phyloP scores from a whole-genome alignment of 2,888 invertebrate species.

The Lampropteryx suffumata region DNA sequence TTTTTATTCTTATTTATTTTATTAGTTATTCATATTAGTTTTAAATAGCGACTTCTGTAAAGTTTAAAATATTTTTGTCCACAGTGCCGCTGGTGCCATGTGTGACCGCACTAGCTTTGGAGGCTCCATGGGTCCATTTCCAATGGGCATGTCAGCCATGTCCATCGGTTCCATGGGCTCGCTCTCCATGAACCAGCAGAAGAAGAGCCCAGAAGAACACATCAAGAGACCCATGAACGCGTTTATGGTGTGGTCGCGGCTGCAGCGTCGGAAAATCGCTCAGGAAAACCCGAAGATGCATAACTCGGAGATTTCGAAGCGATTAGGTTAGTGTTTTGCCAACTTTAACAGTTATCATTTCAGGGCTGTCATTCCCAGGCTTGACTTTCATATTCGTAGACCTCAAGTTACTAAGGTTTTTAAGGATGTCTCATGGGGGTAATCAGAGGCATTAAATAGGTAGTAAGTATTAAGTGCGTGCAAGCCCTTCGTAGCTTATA shows the following conservation, averaged over 20 bases:
- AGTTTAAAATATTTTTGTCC: constrained; percentile 33
- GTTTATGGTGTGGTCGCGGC: constrained; percentile 98
- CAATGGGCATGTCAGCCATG: constrained; percentile 81
- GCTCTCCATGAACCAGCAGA: constrained; percentile 82
- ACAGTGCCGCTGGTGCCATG: constrained; percentile 89
- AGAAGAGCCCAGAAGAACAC: constrained; percentile 89
- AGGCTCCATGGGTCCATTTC: constrained; percentile 79
- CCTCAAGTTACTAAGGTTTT: too few species aligned
- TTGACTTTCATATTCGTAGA: too few species aligned
- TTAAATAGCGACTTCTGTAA: not conserved
- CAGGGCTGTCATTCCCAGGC: too few species aligned
- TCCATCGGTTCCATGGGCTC: constrained; percentile 81
- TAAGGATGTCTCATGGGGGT: too few species aligned
- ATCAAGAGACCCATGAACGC: constrained; percentile 99
- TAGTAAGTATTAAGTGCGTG: too few species aligned
- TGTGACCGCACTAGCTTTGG: constrained; percentile 86
- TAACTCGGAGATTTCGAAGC: constrained; percentile 97
- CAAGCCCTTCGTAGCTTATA: too few species aligned
- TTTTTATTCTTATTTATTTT: too few species aligned
- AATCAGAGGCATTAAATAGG: too few species aligned
- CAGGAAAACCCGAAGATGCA: constrained; percentile 99
- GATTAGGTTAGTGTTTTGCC: constrained; percentile 87
- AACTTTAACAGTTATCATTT: too few species aligned
- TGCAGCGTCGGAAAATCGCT: constrained; percentile 96
- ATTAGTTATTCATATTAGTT: too few species aligned